Base-by-base conservation (phyloP, 2,888 invertebrate genomes). In the Rotaria sp. region DNA sequence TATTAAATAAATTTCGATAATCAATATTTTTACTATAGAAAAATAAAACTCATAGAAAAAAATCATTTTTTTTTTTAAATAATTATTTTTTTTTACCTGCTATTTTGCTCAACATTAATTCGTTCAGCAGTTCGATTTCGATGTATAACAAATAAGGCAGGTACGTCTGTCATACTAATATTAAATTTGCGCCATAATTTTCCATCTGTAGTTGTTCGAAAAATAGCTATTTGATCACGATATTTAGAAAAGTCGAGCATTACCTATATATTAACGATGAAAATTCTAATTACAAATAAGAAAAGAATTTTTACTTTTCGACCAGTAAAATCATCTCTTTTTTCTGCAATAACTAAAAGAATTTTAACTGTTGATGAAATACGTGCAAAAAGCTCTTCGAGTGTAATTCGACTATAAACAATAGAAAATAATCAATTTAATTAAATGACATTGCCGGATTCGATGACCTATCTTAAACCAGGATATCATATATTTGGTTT, bases 161-260 rank as follows among this genome's bases (percentile, higher is more conserved):
- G 80, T n/a, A 45, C n/a, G 26, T 80, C 45, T 26, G 26, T 26
- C 5, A n/a, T 5, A 45, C 10, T n/a, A 11, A 80, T 13, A 80
- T 80, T 26, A 45, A 80, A 45, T 80, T 80, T 80, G n/a, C 4
- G 41, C 80, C 80, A 80, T 45, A 80, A 80, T 80, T 26, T 41
- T n/a, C 80, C 80, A 26, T 45, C 45, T 2, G 41, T 80, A 26
- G 80, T 80, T 15, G 80, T 80, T 26, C 80, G 80, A 41, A 26
- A 80, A 13, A 80, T 80, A n/a, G 45, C 11, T n/a, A 80, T 4
- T 80, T 80, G 80, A 2, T 80, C 80, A 26, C 21, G 45, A 80
- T 80, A 80, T 8, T 45, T 8, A 11, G 80, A 80, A 80, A 80
- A 80, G 15, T 80, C 80, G 5, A 80, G 45, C 45, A 80, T 80